phyloP scores from a whole-genome alignment of 2,888 invertebrate species.

The Mactromeris polynyma region DNA sequence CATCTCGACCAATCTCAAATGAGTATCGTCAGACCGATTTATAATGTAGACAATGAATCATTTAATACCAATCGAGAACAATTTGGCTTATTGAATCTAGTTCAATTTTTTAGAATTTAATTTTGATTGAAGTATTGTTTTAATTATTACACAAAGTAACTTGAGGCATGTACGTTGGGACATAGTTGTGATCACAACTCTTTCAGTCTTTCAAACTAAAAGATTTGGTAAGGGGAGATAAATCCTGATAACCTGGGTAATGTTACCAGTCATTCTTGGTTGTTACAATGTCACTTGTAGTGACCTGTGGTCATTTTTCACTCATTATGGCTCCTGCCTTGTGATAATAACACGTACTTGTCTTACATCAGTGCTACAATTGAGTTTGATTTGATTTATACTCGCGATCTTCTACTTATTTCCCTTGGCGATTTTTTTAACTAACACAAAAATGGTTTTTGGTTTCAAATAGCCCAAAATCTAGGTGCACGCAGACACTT shows the following conservation, averaged over 20 bases:
- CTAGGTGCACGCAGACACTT: too few species aligned
- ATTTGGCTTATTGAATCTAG: background rate
- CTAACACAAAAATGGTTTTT: too few species aligned
- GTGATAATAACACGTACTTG: background rate
- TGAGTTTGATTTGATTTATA: background rate
- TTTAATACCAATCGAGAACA: too few species aligned
- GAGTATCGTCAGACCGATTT: too few species aligned
- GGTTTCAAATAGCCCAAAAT: too few species aligned
- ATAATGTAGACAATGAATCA: too few species aligned
- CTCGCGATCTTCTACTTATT: too few species aligned
- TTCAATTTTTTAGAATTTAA: background rate
- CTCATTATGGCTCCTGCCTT: background rate
- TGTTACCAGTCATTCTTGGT: conserved; percentile 13
- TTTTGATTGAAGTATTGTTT: background rate
- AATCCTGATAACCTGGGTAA: background rate
- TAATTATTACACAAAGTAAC: background rate
- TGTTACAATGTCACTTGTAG: conserved; percentile 17
- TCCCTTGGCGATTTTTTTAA: too few species aligned
- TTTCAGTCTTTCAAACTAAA: background rate
- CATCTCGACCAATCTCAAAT: too few species aligned
- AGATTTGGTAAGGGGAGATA: background rate
- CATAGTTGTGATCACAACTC: background rate
- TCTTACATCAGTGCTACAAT: background rate
- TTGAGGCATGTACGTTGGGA: background rate
- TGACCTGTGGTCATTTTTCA: background rate